A percentile compares a stretch with the other conserved stretches of the same genome.
These are phyloP conservation scores for Magallana angulata DNA, from an alignment of 1,140 invertebrate genomes.

Conservation along the genomic window DNA sequence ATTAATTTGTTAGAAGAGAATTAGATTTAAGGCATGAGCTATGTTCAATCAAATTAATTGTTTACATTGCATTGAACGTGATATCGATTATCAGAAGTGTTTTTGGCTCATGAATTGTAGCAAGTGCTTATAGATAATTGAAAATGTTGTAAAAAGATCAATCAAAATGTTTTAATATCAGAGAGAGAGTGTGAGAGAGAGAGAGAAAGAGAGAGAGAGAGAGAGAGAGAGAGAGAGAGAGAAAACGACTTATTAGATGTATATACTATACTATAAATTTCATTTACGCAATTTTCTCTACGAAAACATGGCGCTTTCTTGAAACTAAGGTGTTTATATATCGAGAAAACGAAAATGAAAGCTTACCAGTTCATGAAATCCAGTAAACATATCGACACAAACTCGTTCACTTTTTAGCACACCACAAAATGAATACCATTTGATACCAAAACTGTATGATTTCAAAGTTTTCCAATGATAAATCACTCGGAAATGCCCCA, in stretches of 20 bases:
- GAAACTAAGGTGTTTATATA: no score
- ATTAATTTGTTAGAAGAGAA: no score
- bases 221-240: no score
- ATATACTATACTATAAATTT: no score
- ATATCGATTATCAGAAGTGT: constrained; percentile 10
- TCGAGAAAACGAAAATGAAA: background rate
- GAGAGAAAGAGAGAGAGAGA: no score
- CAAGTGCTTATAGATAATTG: constrained; percentile 12
- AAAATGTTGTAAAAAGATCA: background rate
- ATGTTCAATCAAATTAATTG: background rate
- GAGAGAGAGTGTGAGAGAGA: background rate
- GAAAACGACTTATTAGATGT: no score
- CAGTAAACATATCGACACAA: constrained; percentile 1
- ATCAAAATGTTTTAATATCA: background rate
- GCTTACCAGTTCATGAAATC: background rate
- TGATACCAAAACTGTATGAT: background rate
- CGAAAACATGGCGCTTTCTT: no score
- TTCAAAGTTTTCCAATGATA: background rate
- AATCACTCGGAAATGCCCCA: background rate
- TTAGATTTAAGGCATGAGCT: no score
- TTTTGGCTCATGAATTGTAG: background rate
- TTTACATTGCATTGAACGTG: background rate
- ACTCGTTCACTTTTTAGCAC: background rate
- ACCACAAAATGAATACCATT: no score
- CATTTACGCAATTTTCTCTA: no score